phyloP scores from a whole-genome alignment of 2,888 invertebrate genomes.

The Diaperis boleti region DNA sequence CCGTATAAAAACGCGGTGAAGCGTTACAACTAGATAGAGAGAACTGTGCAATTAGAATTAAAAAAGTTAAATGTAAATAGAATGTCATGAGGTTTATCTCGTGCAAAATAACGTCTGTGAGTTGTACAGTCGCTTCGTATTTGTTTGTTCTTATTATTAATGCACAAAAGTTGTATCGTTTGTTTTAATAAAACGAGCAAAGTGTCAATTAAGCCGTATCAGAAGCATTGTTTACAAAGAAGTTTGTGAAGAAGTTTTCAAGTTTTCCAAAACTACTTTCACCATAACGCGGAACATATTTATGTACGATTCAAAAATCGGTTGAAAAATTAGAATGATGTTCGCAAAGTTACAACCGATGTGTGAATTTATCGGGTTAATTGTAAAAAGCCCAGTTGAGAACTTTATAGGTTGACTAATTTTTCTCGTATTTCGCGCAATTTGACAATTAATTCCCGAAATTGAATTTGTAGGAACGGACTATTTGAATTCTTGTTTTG shows the following conservation, averaged over 20 bases:
- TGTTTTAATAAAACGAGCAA: conserved; percentile 20
- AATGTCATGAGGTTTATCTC: not conserved
- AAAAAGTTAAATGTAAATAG: not conserved
- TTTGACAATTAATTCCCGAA: conserved; percentile 33
- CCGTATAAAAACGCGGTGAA: not conserved
- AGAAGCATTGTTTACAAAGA: conserved; percentile 8
- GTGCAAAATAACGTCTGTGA: not conserved
- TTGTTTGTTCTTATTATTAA: conserved; percentile 7
- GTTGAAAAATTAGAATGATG: not conserved
- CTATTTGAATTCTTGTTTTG: conserved; percentile 32
- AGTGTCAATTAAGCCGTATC: conserved; percentile 16
- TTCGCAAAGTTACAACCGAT: not conserved
- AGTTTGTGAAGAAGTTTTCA: conserved; percentile 16
- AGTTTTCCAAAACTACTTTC: conserved; percentile 16
- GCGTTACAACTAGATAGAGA: not conserved
- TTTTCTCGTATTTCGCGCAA: conserved; percentile 27
- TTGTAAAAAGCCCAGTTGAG: conserved; percentile 14
- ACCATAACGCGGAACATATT: not conserved
- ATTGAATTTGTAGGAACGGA: conserved; percentile 27
- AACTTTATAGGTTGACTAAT: conserved; percentile 27
- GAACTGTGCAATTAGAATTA: not conserved
- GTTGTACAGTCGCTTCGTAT: not conserved
- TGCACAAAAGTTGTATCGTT: conserved; percentile 14
- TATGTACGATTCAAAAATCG: not conserved
- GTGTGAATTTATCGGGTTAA: conserved; percentile 18